Percentiles rank a stretch among this genome's conserved stretches.
Conservation (phyloP, 37 sponge, comb jelly and placozoan species). For the Theonella swinhoei region DNA sequence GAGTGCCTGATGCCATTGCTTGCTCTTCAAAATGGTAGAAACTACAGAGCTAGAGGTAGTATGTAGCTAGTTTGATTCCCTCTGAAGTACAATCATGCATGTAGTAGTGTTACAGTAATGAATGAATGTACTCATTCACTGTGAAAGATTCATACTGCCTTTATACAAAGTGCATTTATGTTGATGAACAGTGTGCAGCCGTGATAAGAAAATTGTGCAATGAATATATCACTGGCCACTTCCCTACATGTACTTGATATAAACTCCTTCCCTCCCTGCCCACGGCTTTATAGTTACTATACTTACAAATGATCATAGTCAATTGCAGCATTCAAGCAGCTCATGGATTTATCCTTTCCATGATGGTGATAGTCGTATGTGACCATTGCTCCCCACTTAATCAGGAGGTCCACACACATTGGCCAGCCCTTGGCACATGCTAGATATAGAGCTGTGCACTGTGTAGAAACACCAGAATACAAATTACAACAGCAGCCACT, state of each 20-base stretch:
- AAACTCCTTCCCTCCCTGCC: neutral
- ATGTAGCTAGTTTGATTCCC: too few relatives aligned
- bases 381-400: slow-evolving; percentile 4
- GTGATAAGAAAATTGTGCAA: too few relatives aligned
- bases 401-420: slow-evolving; percentile 3
- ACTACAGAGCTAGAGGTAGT: neutral
- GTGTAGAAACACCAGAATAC: too few relatives aligned
- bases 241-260: too few relatives aligned
- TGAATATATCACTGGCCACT: too few relatives aligned
- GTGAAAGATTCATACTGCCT: too few relatives aligned
- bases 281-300: neutral
- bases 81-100: too few relatives aligned
- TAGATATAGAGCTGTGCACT: slow-evolving; percentile 11
- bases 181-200: too few relatives aligned
- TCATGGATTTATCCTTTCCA: neutral
- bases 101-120: too few relatives aligned
- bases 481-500: neutral
- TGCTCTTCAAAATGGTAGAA: neutral
- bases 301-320: neutral
- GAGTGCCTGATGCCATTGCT: slow-evolving; percentile 3
- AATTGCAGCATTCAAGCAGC: slow-evolving; percentile 3
- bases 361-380: neutral
- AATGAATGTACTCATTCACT: too few relatives aligned
- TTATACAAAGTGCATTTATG: too few relatives aligned
- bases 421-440: neutral